A percentile compares a stretch with the other conserved stretches of the same genome.
phyloP scores from a whole-genome alignment of 2,888 invertebrate species.

The Hirtodrosophila histrioides region DNA sequence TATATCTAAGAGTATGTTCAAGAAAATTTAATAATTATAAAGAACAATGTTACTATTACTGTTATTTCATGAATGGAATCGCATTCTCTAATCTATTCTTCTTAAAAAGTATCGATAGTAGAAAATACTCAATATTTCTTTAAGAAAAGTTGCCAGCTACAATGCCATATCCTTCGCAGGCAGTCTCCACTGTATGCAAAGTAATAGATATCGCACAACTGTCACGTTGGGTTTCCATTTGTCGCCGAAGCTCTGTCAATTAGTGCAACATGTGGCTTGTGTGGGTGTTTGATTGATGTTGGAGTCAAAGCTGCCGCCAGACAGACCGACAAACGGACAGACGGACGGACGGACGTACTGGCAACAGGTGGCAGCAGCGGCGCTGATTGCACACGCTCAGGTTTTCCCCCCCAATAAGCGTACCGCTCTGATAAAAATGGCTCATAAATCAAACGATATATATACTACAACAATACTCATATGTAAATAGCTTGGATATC shows the following conservation, averaged over 20 bases:
- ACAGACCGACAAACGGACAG: conserved; percentile 2
- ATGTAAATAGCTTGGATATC: conserved; percentile 41
- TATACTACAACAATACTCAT: conserved; percentile 24
- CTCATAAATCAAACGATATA: conserved; percentile 70
- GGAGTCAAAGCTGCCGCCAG: conserved; percentile 53
- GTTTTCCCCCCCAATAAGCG: conserved; percentile 54
- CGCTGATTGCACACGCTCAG: conserved; percentile 36
- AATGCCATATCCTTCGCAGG: conserved; percentile 10
- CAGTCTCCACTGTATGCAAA: conserved; percentile 39
- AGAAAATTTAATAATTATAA: too few relatives aligned
- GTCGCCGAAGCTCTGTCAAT: conserved; percentile 71
- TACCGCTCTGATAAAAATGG: conserved; percentile 56
- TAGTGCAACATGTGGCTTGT: conserved; percentile 53
- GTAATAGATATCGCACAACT: conserved; percentile 29
- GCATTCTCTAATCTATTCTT: too few relatives aligned
- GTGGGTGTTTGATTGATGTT: conserved; percentile 73
- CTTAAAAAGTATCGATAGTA: too few relatives aligned
- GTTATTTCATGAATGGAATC: too few relatives aligned
- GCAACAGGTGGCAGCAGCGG: conserved; percentile 57
- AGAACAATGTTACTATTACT: too few relatives aligned
- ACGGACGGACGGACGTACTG: conserved; percentile 4
- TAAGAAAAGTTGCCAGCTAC: too few relatives aligned
- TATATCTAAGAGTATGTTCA: too few relatives aligned
- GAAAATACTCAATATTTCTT: too few relatives aligned
- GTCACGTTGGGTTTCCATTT: conserved; percentile 60